Evolutionary conservation across 2,888 invertebrate species (phyloP).

Genomic region (Drosophila imparisetae): DNA sequence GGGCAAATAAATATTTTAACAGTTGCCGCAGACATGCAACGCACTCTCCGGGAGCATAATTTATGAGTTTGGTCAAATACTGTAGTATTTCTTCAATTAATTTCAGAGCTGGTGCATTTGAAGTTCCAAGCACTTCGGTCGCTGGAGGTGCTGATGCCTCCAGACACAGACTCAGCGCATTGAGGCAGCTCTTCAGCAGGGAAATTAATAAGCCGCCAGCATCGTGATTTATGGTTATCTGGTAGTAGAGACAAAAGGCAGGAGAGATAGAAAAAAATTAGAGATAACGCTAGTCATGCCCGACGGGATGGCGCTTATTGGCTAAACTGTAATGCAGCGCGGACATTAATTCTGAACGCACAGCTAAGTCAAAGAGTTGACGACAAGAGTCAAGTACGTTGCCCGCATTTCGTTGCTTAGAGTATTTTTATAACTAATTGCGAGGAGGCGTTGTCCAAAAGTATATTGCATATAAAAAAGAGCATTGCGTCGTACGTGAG

Average conservation of each 20-base stretch:
- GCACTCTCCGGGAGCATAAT: slow-evolving; percentile 88
- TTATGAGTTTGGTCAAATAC: slow-evolving; percentile 89
- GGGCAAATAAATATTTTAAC: slow-evolving; percentile 89
- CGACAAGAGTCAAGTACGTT: slow-evolving; percentile 47
- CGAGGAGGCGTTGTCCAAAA: slow-evolving; percentile 48
- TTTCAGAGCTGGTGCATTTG: slow-evolving; percentile 75
- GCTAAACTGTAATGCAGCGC: slow-evolving; percentile 63
- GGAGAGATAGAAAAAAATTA: slow-evolving; percentile 4
- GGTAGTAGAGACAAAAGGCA: slow-evolving; percentile 61
- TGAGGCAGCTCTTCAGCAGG: slow-evolving; percentile 82
- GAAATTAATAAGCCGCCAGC: slow-evolving; percentile 90
- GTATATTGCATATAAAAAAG: slow-evolving; percentile 76
- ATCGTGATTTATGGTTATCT: slow-evolving; percentile 92
- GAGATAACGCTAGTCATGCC: not conserved
- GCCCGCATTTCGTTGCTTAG: slow-evolving; percentile 58
- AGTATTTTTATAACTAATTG: slow-evolving; percentile 76
- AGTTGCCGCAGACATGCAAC: slow-evolving; percentile 91
- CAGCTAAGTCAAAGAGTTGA: slow-evolving; percentile 36
- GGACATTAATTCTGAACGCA: slow-evolving; percentile 56
- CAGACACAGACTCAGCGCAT: slow-evolving; percentile 82
- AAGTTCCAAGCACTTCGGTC: slow-evolving; percentile 30
- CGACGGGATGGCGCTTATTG: slow-evolving; percentile 37
- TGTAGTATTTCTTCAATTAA: slow-evolving; percentile 89
- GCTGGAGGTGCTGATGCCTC: slow-evolving; percentile 69
- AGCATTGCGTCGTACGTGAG: slow-evolving; percentile 74